Evolutionary conservation across 2,888 invertebrate species (phyloP), one percentile per base, ranked within the genome.

Genomic region (Yponomeuta cagnagella): DNA sequence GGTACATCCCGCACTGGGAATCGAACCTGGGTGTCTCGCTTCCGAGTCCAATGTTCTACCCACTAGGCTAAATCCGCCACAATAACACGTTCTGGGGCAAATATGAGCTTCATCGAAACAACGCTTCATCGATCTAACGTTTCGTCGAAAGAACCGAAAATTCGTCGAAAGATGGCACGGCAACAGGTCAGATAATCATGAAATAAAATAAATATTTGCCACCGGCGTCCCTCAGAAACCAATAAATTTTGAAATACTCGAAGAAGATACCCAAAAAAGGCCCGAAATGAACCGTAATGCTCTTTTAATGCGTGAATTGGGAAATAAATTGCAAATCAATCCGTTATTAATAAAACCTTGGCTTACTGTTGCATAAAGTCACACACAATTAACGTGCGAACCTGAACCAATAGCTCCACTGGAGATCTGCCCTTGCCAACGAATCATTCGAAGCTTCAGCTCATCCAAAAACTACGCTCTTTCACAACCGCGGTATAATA

Each of bases 311-410:
- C 52, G 52, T 58, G 15, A 58, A 58, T 58, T 58, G 12, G 52
- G 52, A 58, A 58, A 58, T 58, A 65, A 12, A 67, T 67, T 67
- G 67, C 37, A 67, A 67, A 67, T 67, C 67, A 37, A 67, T 67
- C 43, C 43, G 67, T 15, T 67, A 33, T 43, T 15, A 67, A 33
- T 37, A 48, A 64, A 23, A 70, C 76, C 75, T 73, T 77, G 77
- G 78, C 76, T 77, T 23, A 33, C 65, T 30, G 31, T 65, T 76
- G 78, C 76, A 79, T 82, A 78, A 79, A 82, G 79, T 77, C 75
- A 74, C 80, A 77, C 75, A 74, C 80, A 77, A 78, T 80, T 76
- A 80, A 58, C 15, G 52, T 58, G 52, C 52, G 52, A 58, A 58
- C 52, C 3, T 5, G 5, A 52, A 15, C 52, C 52, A 58, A 15